Base-by-base conservation (phyloP, 2,113 vertebrate species). In the Dendrocopos noguchii region DNA sequence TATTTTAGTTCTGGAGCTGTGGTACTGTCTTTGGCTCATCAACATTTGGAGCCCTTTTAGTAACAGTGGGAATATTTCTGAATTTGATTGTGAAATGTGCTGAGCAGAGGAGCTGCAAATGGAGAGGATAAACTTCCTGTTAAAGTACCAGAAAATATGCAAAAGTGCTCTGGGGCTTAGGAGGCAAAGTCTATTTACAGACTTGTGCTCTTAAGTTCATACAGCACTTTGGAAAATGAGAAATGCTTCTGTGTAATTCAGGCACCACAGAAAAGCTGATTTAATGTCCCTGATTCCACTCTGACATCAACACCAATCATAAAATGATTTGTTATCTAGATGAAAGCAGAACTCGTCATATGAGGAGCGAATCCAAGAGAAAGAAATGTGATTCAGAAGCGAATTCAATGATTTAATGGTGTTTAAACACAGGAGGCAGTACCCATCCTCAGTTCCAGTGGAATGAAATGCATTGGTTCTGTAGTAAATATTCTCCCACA, bases 191-290 rank as follows among this genome's bases (percentile, higher is more conserved):
- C 61, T 88, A 15, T 85, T 93, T 90, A 66, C 76, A 90, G 52
- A 67, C 60, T 74, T 74, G 15, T 25, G 34, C 85, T 88, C 53
- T 67, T 72, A 83, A 71, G 53, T 52, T 65, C 73, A 67, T 73
- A 55, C 29, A 84, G 44, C 73, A 78, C 77, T 93, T 95, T 65
- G 76, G 77, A 86, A 95, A 94, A 92, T 81, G 66, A 93, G 44
- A 90, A 93, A 93, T 80, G n/a, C 57, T 78, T 90, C 55, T 28
- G 53, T 78, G 80, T 91, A 84, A 86, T 88, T 91, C 78, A 83
- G 57, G 22, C 50, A 61, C 83, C 93, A 81, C 63, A 79, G 71
- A 81, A 95, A 95, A 84, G 74, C 61, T 6, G 79, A 65, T 88
- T 63, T 93, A 57, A 79, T 94, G 72, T 94, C 24, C n/a, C 24